These are phyloP conservation scores for Atherix ibis DNA, from an alignment of 2,888 invertebrate species.

Conservation along the genomic window DNA sequence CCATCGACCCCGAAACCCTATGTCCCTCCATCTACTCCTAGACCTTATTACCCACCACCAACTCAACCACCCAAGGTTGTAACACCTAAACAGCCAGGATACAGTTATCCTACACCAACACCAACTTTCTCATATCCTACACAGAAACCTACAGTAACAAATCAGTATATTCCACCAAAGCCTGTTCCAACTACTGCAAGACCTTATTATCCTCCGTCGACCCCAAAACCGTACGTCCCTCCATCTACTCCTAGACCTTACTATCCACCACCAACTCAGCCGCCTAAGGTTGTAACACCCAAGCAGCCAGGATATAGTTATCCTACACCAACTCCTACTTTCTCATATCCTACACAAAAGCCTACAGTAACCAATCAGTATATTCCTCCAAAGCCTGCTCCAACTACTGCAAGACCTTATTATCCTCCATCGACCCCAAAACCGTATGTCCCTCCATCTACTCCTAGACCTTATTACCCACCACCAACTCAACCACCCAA, in stretches of 20 bases:
- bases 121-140: too few species aligned
- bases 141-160: too few species aligned
- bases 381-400: background rate
- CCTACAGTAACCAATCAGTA: background rate
- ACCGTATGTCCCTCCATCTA: background rate
- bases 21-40: background rate
- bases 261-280: background rate
- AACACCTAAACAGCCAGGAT: background rate
- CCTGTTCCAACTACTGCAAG: too few species aligned
- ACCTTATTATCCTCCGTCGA: background rate
- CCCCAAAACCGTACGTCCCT: background rate
- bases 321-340: background rate
- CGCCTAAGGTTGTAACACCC: background rate
- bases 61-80: background rate
- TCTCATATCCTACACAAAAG: background rate
- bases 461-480: background rate
- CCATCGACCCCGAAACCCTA: background rate
- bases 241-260: background rate
- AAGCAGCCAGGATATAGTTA: background rate
- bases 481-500: too few species aligned
- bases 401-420: background rate
- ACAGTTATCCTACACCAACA: background rate
- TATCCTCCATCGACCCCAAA: background rate
- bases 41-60: background rate
- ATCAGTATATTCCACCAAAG: too few species aligned